Evolutionary conservation across 2,888 invertebrate species (phyloP), one percentile per base, ranked within the genome.

Genomic region (Drosophila leonis): DNA sequence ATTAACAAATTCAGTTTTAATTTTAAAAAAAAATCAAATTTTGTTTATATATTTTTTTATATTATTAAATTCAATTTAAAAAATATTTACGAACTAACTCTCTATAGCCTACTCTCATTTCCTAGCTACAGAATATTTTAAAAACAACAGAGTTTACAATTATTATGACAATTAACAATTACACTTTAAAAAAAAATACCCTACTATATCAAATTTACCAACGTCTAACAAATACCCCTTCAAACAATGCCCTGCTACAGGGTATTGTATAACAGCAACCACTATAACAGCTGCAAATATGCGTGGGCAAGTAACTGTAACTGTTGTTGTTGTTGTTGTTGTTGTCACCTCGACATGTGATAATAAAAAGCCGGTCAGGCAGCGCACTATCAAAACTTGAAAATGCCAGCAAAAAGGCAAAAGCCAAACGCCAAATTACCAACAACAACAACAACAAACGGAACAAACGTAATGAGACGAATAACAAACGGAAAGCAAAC

Each of bases 351-450:
- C 15, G 35, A 46, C 29, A 33, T 49, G 37, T 62, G 33, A 12
- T 20, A 48, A 80, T 62, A 75, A 80, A 76, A 65, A 65, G 71
- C 70, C 76, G 76, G 80, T 37, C 76, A 62, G 8, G 8, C 31
- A 49, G 18, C 18, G 51, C 24, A 24, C 67, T 48, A 49, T 61
- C 48, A 65, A 69, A 62, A 69, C 31, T 48, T 27, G 20, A 60
- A 62, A 51, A 29, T 48, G 5, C 15, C 8, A 15, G 27, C 37
- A 24, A 51, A 70, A 15, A 46, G 52, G 29, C 65, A 56, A 72
- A 20, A 54, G 48, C 37, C 57, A 35, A 51, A 42, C 12, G 42
- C 24, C 8, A 44, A 24, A 44, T 24, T 42, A 71, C 62, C 66
- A 61, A 48, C 42, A 59, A 37, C 35, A 64, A 46, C 55, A 73